These are phyloP conservation scores for Platorchestia sp. DNA, from an alignment of 1,140 invertebrate genomes.

Conservation along the genomic window DNA sequence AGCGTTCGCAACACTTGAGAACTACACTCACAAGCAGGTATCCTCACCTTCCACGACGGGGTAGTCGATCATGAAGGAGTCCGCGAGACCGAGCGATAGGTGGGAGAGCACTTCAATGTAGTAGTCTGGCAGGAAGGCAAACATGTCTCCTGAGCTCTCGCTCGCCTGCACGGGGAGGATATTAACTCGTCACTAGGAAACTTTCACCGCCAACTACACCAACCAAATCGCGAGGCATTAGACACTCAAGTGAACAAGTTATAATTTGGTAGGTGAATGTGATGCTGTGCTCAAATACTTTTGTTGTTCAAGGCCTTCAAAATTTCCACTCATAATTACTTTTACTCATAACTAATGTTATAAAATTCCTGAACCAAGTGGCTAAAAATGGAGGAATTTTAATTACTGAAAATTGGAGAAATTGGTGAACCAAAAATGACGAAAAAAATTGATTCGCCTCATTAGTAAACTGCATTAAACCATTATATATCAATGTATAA, in stretches of 20 bases:
- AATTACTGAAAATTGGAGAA: no score
- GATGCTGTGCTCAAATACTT: background rate
- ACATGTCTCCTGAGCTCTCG: background rate
- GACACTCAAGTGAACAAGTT: background rate
- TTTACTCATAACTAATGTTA: background rate
- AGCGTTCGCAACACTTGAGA: background rate
- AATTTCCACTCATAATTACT: background rate
- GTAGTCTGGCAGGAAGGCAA: conserved; percentile 38
- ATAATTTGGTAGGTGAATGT: background rate
- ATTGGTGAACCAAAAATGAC: no score
- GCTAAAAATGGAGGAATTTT: no score
- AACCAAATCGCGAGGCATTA: background rate
- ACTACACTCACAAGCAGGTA: background rate
- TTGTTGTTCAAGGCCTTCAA: background rate
- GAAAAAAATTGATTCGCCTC: no score
- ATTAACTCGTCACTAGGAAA: background rate
- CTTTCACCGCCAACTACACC: background rate
- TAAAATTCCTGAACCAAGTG: background rate
- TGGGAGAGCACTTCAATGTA: conserved; percentile 21
- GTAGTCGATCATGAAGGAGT: conserved; percentile 32
- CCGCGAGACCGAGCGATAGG: background rate
- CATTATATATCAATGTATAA: no score
- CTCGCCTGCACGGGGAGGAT: background rate
- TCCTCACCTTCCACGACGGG: background rate
- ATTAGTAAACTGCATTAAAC: no score